These are phyloP conservation scores for Cosmorhoe ocellata DNA, from an alignment of 2,888 invertebrate species.

Conservation along the genomic window DNA sequence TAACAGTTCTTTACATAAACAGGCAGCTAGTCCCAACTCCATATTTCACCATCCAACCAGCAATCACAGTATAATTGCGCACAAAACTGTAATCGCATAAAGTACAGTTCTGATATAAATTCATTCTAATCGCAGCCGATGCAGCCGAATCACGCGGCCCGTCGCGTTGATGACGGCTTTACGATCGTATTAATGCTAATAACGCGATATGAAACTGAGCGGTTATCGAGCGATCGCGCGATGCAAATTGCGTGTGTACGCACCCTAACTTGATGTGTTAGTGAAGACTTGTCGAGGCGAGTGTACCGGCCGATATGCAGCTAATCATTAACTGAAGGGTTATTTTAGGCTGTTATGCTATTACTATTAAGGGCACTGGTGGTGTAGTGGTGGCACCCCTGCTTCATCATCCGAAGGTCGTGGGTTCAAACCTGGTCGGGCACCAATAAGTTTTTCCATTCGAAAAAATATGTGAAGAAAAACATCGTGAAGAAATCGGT, in stretches of 20 bases:
- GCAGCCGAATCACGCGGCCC: constrained; percentile 28
- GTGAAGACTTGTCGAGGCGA: background rate
- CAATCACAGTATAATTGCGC: constrained; percentile 20
- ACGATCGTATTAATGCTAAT: constrained; percentile 26
- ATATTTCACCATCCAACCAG: background rate
- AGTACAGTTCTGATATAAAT: constrained; percentile 27
- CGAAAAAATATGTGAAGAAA: no score
- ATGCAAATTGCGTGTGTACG: constrained; percentile 2
- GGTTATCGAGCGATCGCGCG: constrained; percentile 4
- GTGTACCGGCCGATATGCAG: no score
- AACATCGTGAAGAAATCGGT: no score
- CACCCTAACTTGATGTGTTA: background rate
- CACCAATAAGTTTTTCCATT: no score
- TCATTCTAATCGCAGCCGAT: constrained; percentile 26
- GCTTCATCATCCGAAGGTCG: no score
- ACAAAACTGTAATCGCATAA: constrained; percentile 25
- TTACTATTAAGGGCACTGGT: no score
- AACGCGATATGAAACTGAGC: constrained; percentile 12
- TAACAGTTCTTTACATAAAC: no score
- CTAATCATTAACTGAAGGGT: no score
- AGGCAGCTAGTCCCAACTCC: no score
- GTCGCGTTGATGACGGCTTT: constrained; percentile 31
- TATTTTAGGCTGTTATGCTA: no score
- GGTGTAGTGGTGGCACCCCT: no score
- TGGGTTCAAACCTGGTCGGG: no score